phyloP scores from a whole-genome alignment of 2,888 invertebrate species.

The Campoplex nolae region DNA sequence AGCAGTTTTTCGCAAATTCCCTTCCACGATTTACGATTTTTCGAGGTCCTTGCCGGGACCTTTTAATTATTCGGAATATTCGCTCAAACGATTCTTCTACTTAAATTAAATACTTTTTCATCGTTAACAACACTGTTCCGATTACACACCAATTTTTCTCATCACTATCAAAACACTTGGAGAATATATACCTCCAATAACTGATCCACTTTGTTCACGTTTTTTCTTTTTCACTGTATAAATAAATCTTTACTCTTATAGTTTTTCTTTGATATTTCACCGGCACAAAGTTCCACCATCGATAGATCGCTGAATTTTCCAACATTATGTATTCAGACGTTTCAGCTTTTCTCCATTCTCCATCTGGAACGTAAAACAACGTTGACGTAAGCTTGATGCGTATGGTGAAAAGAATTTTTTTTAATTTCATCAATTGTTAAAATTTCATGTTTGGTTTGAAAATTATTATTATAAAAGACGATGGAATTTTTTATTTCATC shows the following conservation, averaged over 20 bases:
- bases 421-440: neutral
- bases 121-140: neutral
- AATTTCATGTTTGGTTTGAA: neutral
- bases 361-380: slow-evolving; percentile 35
- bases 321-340: slow-evolving; percentile 44
- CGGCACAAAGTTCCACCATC: neutral
- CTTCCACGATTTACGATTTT: slow-evolving; percentile 78
- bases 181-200: neutral
- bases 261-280: slow-evolving; percentile 13
- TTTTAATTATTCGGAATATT: slow-evolving; percentile 31
- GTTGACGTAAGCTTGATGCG: neutral
- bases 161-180: slow-evolving; percentile 2
- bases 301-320: slow-evolving; percentile 26
- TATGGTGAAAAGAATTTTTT: neutral
- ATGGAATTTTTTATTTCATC: no score
- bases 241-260: neutral
- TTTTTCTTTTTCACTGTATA: neutral
- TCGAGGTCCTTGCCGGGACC: slow-evolving; percentile 64
- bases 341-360: slow-evolving; percentile 12
- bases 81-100: neutral
- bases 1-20: slow-evolving; percentile 82
- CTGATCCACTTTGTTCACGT: slow-evolving; percentile 12
- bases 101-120: neutral
- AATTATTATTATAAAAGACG: neutral
- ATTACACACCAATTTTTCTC: neutral